Evolutionary conservation across 2,888 invertebrate genomes (phyloP).

Genomic region (Isoperla grammatica): DNA sequence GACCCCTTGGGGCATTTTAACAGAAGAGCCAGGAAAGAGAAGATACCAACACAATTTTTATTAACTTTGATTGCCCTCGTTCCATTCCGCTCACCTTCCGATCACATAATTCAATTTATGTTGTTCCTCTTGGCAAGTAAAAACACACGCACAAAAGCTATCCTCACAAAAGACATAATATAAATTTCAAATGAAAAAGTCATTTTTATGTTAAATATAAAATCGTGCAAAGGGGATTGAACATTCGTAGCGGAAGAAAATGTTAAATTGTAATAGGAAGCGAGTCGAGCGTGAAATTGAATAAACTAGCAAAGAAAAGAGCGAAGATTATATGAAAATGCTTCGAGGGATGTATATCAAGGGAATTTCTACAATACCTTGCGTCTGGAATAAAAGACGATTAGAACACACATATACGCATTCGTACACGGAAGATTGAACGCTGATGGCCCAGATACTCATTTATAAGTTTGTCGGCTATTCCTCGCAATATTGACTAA

Average conservation of each 20-base stretch:
- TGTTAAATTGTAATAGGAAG: constrained; percentile 38
- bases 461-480: too few species aligned
- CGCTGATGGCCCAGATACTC: too few species aligned
- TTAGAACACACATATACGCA: too few species aligned
- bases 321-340: neutral
- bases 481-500: too few species aligned
- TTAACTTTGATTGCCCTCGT: constrained; percentile 24
- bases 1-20: too few species aligned
- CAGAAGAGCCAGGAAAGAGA: too few species aligned
- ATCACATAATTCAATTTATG: constrained; percentile 10
- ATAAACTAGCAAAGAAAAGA: constrained; percentile 35
- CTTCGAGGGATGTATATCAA: too few species aligned
- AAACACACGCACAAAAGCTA: neutral
- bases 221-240: constrained; percentile 11
- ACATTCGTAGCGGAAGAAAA: constrained; percentile 26
- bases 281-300: constrained; percentile 42
- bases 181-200: constrained; percentile 14
- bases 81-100: neutral
- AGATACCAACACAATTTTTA: constrained; percentile 15
- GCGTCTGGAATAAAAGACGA: too few species aligned
- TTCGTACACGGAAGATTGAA: too few species aligned
- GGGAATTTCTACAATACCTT: too few species aligned
- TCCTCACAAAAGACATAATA: constrained; percentile 15
- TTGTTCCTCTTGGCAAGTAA: neutral
- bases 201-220: constrained; percentile 21